Base-by-base conservation (phyloP, 2,113 vertebrate genomes). In the Pygoscelis adeliae region DNA sequence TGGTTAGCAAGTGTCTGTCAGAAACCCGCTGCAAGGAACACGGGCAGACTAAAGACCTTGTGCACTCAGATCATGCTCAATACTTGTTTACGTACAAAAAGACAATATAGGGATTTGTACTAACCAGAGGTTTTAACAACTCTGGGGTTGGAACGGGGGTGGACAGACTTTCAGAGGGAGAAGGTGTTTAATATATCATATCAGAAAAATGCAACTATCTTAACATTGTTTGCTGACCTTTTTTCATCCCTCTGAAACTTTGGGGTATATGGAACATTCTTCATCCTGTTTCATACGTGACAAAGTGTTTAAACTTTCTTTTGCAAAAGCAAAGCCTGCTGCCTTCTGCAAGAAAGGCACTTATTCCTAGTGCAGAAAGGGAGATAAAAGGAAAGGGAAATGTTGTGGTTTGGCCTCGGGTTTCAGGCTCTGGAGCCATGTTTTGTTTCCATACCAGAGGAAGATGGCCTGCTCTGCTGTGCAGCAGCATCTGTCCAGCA, bases 281-380 rank as follows among this genome's bases (percentile, higher is more conserved):
- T 29, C 49, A 19, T 9, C 62, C 26, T 50, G 16, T 11, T 34
- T 13, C 5, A 1, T 0, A 2, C 0, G 0, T 11, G 29, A 23
- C 34, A 15, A 42, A 62, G 61, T 0, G 13, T 2, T 62, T 18
- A 1, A 67, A 19, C 2, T 13, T 50, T 3, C 62, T 53, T 4
- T 25, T 38, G 7, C 61, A n/a, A 10, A 32, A 71, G n/a, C 65
- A 50, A 46, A 59, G 4, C 70, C 32, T 26, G 46, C 50, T 17
- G 26, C 36, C 26, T 38, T 34, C 59, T 53, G n/a, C 78, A n/a
- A 25, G 44, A 16, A 36, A 29, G 23, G 36, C 1, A 4, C 16
- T 40, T 2, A 1, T 0, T 63, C 16, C 81, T 38, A 3, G 0
- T 0, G 42, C 30, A 6, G 42, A 17, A 12, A 62, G 19, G 26